Evolutionary conservation across 2,888 invertebrate genomes (phyloP).

Genomic region (Pecten maximus): DNA sequence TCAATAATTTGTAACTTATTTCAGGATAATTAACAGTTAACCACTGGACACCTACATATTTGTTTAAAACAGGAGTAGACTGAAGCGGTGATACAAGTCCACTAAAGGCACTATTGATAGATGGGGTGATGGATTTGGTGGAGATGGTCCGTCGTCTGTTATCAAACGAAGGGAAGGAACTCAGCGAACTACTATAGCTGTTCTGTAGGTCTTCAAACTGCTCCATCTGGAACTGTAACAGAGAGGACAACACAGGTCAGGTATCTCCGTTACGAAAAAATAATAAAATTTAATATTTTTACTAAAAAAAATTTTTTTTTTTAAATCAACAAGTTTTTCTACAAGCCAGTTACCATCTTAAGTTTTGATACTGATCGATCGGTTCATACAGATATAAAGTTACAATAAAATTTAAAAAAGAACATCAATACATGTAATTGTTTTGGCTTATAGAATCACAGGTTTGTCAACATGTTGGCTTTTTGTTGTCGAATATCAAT

Average conservation of each 20-base stretch:
- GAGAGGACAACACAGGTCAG: neutral
- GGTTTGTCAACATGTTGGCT: no score
- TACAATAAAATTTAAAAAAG: no score
- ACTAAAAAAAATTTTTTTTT: neutral
- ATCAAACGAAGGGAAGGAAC: slow-evolving; percentile 43
- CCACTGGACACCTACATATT: slow-evolving; percentile 42
- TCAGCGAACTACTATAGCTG: neutral
- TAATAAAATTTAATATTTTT: neutral
- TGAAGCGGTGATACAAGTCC: slow-evolving; percentile 62
- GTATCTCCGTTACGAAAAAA: no score
- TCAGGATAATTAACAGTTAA: no score
- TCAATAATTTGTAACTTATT: no score
- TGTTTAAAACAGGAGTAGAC: slow-evolving; percentile 57
- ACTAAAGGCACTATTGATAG: slow-evolving; percentile 75
- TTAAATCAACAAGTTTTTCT: no score
- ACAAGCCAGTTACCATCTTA: no score
- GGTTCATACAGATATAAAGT: no score
- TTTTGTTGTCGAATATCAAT: no score
- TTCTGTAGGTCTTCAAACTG: slow-evolving; percentile 39
- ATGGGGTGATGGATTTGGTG: slow-evolving; percentile 68
- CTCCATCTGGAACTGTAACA: slow-evolving; percentile 59
- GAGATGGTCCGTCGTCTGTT: slow-evolving; percentile 61
- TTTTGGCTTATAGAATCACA: no score
- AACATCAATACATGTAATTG: no score
- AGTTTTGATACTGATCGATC: no score